phyloP scores from a whole-genome alignment of 2,888 invertebrate species.

The Halictus quadricinctus region DNA sequence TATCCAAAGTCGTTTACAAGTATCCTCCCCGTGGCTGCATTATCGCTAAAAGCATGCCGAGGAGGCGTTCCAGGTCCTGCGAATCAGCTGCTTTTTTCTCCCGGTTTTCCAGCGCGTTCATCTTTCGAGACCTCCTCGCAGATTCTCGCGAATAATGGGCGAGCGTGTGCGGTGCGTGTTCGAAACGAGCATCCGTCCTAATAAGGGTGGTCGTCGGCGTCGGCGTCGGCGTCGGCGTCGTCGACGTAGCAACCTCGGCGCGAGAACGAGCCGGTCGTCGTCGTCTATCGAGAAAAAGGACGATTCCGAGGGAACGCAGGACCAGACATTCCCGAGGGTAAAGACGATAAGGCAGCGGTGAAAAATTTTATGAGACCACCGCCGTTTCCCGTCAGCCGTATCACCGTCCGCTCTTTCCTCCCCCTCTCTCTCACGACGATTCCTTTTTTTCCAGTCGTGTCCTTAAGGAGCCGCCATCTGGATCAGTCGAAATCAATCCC shows the following conservation, averaged over 20 bases:
- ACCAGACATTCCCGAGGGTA: constrained; percentile 14
- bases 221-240: background rate
- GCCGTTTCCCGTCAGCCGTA: constrained; percentile 5
- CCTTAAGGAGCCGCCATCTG: background rate
- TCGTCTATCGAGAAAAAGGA: constrained; percentile 27
- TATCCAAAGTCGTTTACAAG: constrained; percentile 14
- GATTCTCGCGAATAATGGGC: background rate
- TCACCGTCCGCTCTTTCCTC: background rate
- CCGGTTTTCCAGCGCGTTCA: background rate
- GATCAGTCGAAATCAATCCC: background rate
- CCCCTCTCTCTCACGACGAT: background rate
- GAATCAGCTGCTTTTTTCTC: background rate
- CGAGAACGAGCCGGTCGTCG: constrained; percentile 15
- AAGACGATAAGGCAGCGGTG: constrained; percentile 30
- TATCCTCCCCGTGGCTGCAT: background rate
- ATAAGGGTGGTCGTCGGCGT: constrained; percentile 18
- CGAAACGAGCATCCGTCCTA: constrained; percentile 24
- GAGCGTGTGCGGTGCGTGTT: background rate
- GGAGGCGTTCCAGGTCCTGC: background rate
- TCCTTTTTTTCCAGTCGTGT: background rate
- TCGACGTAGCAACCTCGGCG: background rate
- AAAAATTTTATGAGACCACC: constrained; percentile 43
- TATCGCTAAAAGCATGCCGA: background rate
- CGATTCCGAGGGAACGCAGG: constrained; percentile 29
- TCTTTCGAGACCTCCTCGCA: background rate